Conservation (phyloP, 2,797 vertebrate genomes). For the Cynopterus sphinx region DNA sequence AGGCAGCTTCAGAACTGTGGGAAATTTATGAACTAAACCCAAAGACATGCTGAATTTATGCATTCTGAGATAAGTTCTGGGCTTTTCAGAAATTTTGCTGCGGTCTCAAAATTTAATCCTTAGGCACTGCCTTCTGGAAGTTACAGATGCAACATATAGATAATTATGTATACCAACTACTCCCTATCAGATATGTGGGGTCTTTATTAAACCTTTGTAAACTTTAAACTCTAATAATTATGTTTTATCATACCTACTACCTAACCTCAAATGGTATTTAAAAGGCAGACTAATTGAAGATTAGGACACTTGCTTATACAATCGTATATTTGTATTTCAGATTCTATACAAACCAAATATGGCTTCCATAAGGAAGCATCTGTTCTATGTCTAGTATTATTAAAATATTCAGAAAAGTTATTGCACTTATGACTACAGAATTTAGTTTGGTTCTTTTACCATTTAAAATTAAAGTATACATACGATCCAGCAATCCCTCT, state of each 20-base stretch:
- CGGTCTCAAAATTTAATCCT: background rate
- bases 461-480: background rate
- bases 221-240: background rate
- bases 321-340: background rate
- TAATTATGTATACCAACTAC: background rate
- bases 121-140: background rate
- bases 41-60: background rate
- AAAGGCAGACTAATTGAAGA: background rate
- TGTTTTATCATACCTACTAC: background rate
- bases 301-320: background rate
- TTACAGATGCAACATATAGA: background rate
- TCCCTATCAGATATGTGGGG: no score
- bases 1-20: background rate
- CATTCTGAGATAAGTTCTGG: background rate
- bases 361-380: background rate
- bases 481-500: no score
- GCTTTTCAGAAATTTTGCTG: background rate
- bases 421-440: background rate
- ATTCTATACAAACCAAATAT: background rate
- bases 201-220: background rate
- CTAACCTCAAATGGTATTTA: background rate
- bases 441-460: background rate
- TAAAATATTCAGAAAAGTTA: slow-evolving; percentile 1
- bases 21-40: accelerated
- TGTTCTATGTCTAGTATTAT: background rate